Evolutionary conservation across 2,888 invertebrate genomes (phyloP), one percentile per base, ranked within the genome.

Genomic region (Heliconius cydno): DNA sequence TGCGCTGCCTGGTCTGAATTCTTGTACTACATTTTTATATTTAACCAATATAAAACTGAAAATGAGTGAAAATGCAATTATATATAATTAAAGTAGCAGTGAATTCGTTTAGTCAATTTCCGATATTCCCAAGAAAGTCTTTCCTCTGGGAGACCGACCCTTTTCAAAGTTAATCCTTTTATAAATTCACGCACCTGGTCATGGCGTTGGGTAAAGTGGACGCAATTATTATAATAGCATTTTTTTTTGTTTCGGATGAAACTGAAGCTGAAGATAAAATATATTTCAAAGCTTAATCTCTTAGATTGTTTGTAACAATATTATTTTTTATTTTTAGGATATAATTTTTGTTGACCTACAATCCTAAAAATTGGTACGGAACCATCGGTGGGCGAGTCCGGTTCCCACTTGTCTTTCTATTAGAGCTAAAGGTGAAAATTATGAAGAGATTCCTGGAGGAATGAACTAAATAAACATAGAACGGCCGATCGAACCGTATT

Each of bases 131-230:
- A 60, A 60, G 73, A 60, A 73, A 60, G 15, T 65, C 41, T 28
- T 3, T 65, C 38, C 65, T 38, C 65, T 66, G 38, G 75, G 65
- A 66, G 41, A n/a, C 65, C 28, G 30, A 75, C 75, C 75, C 75
- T 75, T n/a, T 75, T 75, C 75, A 66, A 63, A 66, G 13, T 25
- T 75, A 66, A 75, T 41, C 65, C 66, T 63, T 65, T 75, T 66
- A 75, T 73, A 63, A 75, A 65, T 66, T 66, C 75, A 75, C 28
- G 75, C 75, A 75, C 65, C 65, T 75, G 75, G 46, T 25, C 63
- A 22, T 38, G 75, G 65, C 73, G 57, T 73, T 34, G 73, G 57
- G 34, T 60, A 73, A 73, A 73, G 60, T 73, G 60, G n/a, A 73
- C n/a, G 34, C 34, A 60, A 73, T 60, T n/a, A 73, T 73, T 34